A percentile compares a stretch with the other conserved stretches of the same genome.
Conservation (phyloP, 2,888 invertebrate species). For the Helobdella robusta region DNA sequence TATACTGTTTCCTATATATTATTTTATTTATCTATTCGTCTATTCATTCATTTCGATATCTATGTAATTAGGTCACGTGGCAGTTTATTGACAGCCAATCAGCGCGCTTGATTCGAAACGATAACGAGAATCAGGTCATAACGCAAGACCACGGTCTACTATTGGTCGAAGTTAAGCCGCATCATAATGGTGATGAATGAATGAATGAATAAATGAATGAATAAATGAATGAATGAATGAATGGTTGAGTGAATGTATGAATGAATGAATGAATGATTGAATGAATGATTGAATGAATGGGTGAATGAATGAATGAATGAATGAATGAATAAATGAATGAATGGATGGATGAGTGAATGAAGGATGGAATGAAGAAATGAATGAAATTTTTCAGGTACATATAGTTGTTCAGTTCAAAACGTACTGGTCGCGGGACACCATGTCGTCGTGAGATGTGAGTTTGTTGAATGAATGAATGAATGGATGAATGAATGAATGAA, state of each 20-base stretch:
- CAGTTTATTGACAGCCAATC: constrained; percentile 25
- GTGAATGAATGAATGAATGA: too few species aligned
- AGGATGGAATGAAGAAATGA: background rate
- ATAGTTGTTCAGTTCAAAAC: constrained; percentile 28
- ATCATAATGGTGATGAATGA: constrained; percentile 22
- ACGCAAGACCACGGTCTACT: constrained; percentile 25
- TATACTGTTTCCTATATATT: too few species aligned
- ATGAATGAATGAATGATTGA: constrained; percentile 4
- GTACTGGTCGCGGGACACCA: constrained; percentile 27
- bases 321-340: too few species aligned
- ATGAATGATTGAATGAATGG: too few species aligned
- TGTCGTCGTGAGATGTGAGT: constrained; percentile 25
- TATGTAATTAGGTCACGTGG: constrained; percentile 29
- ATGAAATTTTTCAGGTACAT: constrained; percentile 19
- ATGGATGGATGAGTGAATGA: constrained; percentile 13
- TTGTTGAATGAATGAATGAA: background rate
- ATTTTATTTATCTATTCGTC: too few species aligned
- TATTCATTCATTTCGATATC: too few species aligned
- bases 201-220: too few species aligned
- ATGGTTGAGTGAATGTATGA: too few species aligned
- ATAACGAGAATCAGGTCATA: constrained; percentile 22
- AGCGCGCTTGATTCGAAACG: constrained; percentile 24
- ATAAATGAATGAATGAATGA: too few species aligned
- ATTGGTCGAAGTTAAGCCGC: constrained; percentile 13
- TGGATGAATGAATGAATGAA: too few species aligned